Evolutionary conservation across 1,140 invertebrate species (phyloP).

Genomic region (Hycleus phaleratus): DNA sequence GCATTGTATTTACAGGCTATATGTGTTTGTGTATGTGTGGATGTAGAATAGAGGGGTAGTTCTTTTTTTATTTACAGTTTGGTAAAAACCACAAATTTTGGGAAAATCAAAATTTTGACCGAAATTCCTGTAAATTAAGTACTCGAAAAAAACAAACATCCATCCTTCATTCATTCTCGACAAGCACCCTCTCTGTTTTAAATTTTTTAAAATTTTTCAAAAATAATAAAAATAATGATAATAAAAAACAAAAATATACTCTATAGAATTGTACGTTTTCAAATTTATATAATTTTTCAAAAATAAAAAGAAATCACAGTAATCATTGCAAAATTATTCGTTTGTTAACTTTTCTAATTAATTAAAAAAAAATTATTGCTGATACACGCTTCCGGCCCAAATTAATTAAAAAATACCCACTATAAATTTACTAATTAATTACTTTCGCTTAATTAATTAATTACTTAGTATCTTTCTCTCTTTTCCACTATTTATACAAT

Average conservation of each 20-base stretch:
- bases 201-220: constrained; percentile 10
- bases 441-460: too few species aligned
- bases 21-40: neutral
- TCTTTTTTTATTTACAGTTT: too few species aligned
- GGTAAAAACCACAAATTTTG: too few species aligned
- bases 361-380: constrained; percentile 18
- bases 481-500: too few species aligned
- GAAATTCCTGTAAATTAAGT: too few species aligned
- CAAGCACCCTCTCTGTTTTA: constrained; percentile 5
- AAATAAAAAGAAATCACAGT: constrained; percentile 24
- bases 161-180: neutral
- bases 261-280: neutral
- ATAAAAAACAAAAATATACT: constrained; percentile 10
- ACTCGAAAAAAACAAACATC: too few species aligned
- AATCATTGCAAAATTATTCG: constrained; percentile 20
- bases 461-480: too few species aligned
- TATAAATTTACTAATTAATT: too few species aligned
- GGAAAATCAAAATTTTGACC: too few species aligned
- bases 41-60: too few species aligned
- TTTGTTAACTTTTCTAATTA: constrained; percentile 5
- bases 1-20: constrained; percentile 21
- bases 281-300: neutral
- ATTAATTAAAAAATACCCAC: constrained; percentile 9
- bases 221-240: constrained; percentile 6
- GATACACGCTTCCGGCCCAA: constrained; percentile 17